Evolutionary conservation across 1,140 invertebrate species (phyloP).

Genomic region (Trachymyrmex cornetzi): DNA sequence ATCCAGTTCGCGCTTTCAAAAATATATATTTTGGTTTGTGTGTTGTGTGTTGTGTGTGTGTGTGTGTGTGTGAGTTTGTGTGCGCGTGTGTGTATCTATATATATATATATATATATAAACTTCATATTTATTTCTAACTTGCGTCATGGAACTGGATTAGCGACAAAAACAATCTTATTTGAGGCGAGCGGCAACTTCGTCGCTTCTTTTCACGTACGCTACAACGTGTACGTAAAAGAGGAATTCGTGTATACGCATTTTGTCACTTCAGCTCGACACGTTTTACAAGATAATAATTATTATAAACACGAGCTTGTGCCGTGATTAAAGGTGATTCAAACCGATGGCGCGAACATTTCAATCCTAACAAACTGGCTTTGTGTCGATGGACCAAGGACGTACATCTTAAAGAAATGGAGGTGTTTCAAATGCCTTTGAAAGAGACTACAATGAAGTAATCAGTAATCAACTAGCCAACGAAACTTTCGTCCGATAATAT

Average conservation of each 20-base stretch:
- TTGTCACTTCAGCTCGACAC: conserved; percentile 65
- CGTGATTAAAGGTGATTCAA: conserved; percentile 48
- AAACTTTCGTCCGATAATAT: conserved; percentile 64
- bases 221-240: conserved; percentile 78
- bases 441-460: not conserved
- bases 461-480: conserved; percentile 71
- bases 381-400: conserved; percentile 32
- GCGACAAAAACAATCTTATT: conserved; percentile 72
- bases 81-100: conserved; percentile 75
- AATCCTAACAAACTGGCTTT: conserved; percentile 48
- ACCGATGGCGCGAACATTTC: conserved; percentile 62
- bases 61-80: conserved; percentile 69
- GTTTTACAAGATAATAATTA: conserved; percentile 63
- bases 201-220: conserved; percentile 69
- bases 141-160: conserved; percentile 80
- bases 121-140: conserved; percentile 76
- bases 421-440: conserved; percentile 41
- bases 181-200: conserved; percentile 46
- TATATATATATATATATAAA: conserved; percentile 76
- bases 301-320: conserved; percentile 65
- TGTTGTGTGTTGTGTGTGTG: no score
- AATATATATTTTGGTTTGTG: conserved; percentile 72
- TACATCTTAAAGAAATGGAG: conserved; percentile 63
- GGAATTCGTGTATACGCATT: conserved; percentile 57
- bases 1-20: conserved; percentile 78